These are phyloP conservation scores for Embiotoca jacksoni DNA, from an alignment of 2,113 vertebrate genomes.

Conservation along the genomic window DNA sequence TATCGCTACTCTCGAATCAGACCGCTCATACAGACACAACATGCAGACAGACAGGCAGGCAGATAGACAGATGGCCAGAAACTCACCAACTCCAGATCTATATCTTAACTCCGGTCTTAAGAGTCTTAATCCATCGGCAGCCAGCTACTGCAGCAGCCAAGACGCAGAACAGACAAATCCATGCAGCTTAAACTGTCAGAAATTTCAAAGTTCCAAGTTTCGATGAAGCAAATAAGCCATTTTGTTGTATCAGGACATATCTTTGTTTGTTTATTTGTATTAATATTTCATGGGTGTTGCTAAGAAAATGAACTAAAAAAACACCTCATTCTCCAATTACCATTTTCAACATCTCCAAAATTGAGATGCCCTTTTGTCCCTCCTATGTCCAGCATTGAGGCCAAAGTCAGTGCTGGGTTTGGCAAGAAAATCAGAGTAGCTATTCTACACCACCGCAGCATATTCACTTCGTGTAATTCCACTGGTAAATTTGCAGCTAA, in stretches of 20 bases:
- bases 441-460: slow-evolving; percentile 13
- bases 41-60: slow-evolving; percentile 40
- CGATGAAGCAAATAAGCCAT: slow-evolving; percentile 9
- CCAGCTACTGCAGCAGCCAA: slow-evolving; percentile 58
- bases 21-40: slow-evolving; percentile 24
- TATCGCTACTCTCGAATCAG: slow-evolving; percentile 36
- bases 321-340: background rate
- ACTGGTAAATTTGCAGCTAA: slow-evolving; percentile 21
- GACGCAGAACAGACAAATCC: slow-evolving; percentile 54
- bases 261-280: slow-evolving; percentile 1
- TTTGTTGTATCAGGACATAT: background rate
- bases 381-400: slow-evolving; percentile 10
- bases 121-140: slow-evolving; percentile 55
- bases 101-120: slow-evolving; percentile 58
- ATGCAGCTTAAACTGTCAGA: slow-evolving; percentile 41
- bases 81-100: slow-evolving; percentile 57
- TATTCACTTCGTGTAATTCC: background rate
- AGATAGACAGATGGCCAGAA: slow-evolving; percentile 32
- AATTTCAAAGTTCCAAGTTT: slow-evolving; percentile 42
- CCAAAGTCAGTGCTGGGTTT: background rate
- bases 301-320: background rate
- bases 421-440: background rate
- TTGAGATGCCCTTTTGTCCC: slow-evolving; percentile 38
- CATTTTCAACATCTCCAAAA: slow-evolving; percentile 11
- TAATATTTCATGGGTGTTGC: background rate